Conservation (phyloP, 2,113 vertebrate species). For the Coracopsis vasa region DNA sequence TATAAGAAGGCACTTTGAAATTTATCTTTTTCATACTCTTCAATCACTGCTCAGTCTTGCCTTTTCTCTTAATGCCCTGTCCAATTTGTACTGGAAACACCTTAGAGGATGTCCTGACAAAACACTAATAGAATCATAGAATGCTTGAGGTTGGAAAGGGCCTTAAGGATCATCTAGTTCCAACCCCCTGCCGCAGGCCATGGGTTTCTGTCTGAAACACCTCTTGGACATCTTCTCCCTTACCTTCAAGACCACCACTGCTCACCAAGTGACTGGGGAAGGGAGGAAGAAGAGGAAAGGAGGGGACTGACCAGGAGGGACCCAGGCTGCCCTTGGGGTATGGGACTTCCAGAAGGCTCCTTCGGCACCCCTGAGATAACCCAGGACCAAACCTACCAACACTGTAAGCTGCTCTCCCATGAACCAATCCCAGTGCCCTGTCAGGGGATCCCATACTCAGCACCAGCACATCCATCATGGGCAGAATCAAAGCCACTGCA, state of each 20-base stretch:
- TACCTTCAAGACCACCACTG: not conserved
- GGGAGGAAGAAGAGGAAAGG: not conserved
- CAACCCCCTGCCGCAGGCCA: not conserved
- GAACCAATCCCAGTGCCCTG: not conserved
- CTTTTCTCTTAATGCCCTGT: not conserved
- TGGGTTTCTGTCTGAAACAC: not conserved
- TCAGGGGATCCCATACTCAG: not conserved
- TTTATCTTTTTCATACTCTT: not conserved
- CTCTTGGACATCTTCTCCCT: not conserved
- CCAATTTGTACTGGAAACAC: not conserved
- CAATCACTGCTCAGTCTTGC: not conserved
- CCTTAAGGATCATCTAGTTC: not conserved
- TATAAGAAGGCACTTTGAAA: not conserved
- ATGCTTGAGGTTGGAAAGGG: not conserved
- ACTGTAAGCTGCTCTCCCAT: not conserved
- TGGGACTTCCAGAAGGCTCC: not conserved
- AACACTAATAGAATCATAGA: not conserved
- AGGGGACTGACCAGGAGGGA: not conserved
- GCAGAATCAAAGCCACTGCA: not conserved
- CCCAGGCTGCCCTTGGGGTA: not conserved
- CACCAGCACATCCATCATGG: not conserved
- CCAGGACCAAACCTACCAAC: not conserved
- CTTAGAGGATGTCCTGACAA: not conserved
- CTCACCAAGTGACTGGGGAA: not conserved
- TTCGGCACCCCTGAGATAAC: not conserved